phyloP scores from a whole-genome alignment of 2,113 vertebrate genomes.

The Alosa alosa region DNA sequence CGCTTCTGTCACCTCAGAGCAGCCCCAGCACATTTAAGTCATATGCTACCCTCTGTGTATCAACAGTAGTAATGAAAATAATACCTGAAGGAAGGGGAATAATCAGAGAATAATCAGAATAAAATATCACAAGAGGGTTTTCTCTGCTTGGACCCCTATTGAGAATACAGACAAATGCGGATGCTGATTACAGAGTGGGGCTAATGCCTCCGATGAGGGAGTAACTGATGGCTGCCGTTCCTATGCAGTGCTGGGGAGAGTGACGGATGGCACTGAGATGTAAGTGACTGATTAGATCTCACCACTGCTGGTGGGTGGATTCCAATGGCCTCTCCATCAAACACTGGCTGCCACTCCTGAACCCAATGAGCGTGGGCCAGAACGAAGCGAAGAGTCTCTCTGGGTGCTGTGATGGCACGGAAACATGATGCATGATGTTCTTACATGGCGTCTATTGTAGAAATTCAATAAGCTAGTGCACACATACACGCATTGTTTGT shows the following conservation, averaged over 20 bases:
- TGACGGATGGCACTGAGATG: background rate
- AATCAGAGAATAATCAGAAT: too few species aligned
- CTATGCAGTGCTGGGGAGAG: background rate
- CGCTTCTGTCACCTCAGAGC: background rate
- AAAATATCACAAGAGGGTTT: too few species aligned
- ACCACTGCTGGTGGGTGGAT: background rate
- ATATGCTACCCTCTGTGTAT: background rate
- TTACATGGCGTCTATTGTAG: background rate
- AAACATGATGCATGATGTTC: background rate
- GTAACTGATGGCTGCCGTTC: background rate
- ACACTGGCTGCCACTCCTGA: background rate
- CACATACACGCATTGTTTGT: background rate
- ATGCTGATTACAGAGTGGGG: background rate
- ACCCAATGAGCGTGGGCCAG: background rate
- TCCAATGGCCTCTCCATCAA: background rate
- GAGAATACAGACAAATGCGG: background rate
- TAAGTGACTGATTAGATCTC: background rate
- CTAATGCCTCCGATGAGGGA: background rate
- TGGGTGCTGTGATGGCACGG: background rate
- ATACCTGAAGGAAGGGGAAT: too few species aligned
- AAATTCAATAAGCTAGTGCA: background rate
- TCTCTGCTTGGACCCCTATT: background rate
- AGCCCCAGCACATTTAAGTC: background rate
- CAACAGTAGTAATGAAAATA: background rate
- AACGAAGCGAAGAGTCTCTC: background rate